phyloP scores from a whole-genome alignment of 2,888 invertebrate genomes.

The Nemurella pictetii region DNA sequence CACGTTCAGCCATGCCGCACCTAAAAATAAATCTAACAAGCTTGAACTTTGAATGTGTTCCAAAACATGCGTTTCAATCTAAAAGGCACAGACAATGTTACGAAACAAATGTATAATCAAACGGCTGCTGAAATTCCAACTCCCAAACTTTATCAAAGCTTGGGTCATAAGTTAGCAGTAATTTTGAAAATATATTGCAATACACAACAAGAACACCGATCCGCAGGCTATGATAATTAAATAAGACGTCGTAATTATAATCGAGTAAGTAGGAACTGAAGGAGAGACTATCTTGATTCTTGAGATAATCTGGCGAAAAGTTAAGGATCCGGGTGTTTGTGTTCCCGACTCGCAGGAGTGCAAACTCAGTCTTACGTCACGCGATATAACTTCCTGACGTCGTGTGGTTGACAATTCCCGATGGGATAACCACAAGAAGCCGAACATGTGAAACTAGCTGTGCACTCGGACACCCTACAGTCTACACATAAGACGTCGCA shows the following conservation, averaged over 20 bases:
- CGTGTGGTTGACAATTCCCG: constrained; percentile 1
- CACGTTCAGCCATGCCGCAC: not conserved
- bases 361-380: not conserved
- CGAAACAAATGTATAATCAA: too few species aligned
- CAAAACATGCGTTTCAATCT: not conserved
- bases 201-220: too few species aligned
- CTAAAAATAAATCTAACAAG: not conserved
- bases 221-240: not conserved
- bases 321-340: not conserved
- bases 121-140: too few species aligned
- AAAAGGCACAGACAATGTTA: too few species aligned
- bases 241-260: not conserved
- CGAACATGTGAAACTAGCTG: constrained; percentile 1
- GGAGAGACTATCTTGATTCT: not conserved
- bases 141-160: too few species aligned
- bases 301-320: not conserved
- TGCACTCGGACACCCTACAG: constrained; percentile 10
- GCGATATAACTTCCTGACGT: constrained; percentile 2
- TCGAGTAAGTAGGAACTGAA: not conserved
- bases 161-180: too few species aligned
- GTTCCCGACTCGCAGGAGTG: not conserved
- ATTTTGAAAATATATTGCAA: too few species aligned
- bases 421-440: constrained; percentile 7
- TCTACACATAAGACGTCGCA: not conserved
- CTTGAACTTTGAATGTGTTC: not conserved